Base-by-base conservation (phyloP, 2,113 vertebrate genomes). In the Conger conger region DNA sequence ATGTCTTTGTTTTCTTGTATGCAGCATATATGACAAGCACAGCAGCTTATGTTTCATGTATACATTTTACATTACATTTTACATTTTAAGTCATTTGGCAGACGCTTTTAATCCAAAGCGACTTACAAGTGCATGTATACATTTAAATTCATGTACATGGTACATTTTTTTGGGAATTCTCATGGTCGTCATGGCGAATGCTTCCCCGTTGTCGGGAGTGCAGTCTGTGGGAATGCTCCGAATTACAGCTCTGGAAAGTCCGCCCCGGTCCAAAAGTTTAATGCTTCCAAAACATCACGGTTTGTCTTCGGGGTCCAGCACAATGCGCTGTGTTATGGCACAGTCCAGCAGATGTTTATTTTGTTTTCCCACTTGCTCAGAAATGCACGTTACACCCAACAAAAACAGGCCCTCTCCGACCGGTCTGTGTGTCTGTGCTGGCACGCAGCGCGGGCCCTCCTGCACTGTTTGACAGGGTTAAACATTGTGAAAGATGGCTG, bases 271-370 rank as follows among this genome's bases (percentile, higher is more conserved):
- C 82, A 76, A 84, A n/a, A 81, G 78, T 54, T 45, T 76, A 85
- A 81, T 76, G 85, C 85, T 89, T 83, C 89, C 85, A 85, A 84
- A 93, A 88, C 93, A 88, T 93, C 94, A 94, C 94, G 87, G 91
- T 93, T 93, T 94, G 91, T 94, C 89, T 91, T 90, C 92, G 91
- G 82, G 91, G 88, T 92, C 88, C 89, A 93, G 91, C 89, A 95
- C 91, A 94, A 88, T 94, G 90, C 90, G 86, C 89, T 91, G 88
- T 93, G 95, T 94, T 95, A 91, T 96, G 91, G 91, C 92, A 90
- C 88, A 90, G 93, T 93, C 91, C 90, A 93, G 91, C 93, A 95
- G 93, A 94, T 96, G 94, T 96, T 95, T 95, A 96, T 95, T 91
- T 91, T 95, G 95, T 94, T 94, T 94, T 92, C 95, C 93, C 89